Evolutionary conservation across 2,113 vertebrate genomes (phyloP).

Genomic region (Sialia sialis): DNA sequence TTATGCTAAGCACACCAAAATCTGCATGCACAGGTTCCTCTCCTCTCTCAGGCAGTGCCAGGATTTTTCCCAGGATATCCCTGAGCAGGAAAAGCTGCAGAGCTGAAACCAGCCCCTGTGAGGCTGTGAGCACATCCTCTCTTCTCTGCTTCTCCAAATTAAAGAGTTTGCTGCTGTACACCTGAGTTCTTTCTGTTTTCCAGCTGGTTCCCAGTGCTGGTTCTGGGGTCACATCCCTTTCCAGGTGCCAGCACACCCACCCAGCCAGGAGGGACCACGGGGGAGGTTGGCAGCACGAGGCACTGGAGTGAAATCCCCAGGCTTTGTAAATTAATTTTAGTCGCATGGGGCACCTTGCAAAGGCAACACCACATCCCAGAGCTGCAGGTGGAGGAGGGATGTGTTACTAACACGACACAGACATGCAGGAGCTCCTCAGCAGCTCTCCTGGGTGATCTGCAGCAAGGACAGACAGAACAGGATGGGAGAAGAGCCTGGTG

Average conservation of each 20-base stretch:
- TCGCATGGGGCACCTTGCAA: not conserved
- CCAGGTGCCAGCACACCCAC: not conserved
- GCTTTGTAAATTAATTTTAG: constrained; percentile 54
- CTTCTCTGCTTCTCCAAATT: not conserved
- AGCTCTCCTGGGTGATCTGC: not conserved
- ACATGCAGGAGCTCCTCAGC: not conserved
- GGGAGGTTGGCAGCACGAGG: constrained; percentile 8
- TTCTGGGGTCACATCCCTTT: not conserved
- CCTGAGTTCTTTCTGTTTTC: not conserved
- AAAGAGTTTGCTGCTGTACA: not conserved
- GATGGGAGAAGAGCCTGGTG: not conserved
- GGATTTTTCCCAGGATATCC: not conserved
- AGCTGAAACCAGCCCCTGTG: not conserved
- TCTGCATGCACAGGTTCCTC: not conserved
- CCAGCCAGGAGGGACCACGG: not conserved
- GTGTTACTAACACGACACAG: constrained; percentile 17
- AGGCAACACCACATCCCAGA: not conserved
- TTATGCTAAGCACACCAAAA: not conserved
- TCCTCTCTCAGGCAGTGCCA: not conserved
- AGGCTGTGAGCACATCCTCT: not conserved
- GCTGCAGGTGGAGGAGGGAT: constrained; percentile 33
- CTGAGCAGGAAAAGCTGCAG: not conserved
- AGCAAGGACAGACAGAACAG: not conserved
- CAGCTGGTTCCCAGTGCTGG: not conserved
- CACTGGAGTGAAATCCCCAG: not conserved